phyloP scores from a whole-genome alignment of 2,113 vertebrate species.

The Ammodytes marinus region DNA sequence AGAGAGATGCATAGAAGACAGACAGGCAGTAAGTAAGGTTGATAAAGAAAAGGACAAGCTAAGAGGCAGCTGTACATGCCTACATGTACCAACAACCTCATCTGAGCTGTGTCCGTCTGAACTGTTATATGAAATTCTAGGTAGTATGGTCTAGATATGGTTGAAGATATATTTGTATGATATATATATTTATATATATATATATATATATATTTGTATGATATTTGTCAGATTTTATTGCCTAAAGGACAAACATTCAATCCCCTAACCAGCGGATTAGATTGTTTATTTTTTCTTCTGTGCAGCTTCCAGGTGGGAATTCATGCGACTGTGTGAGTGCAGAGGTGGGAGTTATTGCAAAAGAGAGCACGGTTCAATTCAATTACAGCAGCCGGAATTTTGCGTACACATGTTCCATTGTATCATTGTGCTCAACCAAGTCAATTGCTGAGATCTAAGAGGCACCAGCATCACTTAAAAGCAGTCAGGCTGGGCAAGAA shows the following conservation, averaged over 20 bases:
- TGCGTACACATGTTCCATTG: too few species aligned
- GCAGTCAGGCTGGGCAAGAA: too few species aligned
- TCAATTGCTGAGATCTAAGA: not conserved
- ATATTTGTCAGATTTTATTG: not conserved
- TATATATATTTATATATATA: too few species aligned
- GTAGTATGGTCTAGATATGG: too few species aligned
- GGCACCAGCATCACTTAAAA: too few species aligned
- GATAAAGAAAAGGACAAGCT: slow-evolving; percentile 8
- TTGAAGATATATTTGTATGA: too few species aligned
- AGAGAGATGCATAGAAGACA: not conserved
- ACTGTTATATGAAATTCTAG: too few species aligned
- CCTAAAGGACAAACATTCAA: not conserved
- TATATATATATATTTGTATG: not conserved
- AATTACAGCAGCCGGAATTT: not conserved
- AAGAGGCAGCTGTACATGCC: not conserved
- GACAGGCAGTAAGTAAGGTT: not conserved
- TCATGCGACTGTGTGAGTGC: not conserved
- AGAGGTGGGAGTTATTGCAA: not conserved
- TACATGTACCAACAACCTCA: not conserved
- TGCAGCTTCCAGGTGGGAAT: not conserved
- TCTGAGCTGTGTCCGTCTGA: not conserved
- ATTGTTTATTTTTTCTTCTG: not conserved
- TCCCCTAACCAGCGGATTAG: not conserved
- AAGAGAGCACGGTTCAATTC: not conserved
- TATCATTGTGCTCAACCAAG: not conserved